Conservation (phyloP, 1,140 invertebrate genomes). For the Drosophila pallidifrons region DNA sequence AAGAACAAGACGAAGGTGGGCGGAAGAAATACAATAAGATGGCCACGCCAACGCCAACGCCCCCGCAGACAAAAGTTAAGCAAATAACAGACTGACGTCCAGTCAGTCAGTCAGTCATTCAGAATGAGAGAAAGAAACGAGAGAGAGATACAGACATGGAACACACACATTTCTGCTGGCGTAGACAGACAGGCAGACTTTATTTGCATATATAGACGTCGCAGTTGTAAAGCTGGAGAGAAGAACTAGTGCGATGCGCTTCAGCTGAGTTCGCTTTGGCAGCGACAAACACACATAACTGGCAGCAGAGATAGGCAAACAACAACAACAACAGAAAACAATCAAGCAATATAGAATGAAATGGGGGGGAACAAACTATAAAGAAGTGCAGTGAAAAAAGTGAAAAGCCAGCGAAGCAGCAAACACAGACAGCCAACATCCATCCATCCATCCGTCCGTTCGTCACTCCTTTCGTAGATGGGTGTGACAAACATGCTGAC, state of each 20-base stretch:
- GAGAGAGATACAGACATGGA: neutral
- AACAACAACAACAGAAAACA: conserved; percentile 27
- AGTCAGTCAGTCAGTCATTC: conserved; percentile 18
- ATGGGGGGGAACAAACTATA: conserved; percentile 12
- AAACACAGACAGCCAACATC: neutral
- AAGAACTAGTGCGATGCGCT: conserved; percentile 13
- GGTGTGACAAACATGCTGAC: conserved; percentile 40
- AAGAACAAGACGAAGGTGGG: neutral
- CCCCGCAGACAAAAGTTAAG: conserved; percentile 59
- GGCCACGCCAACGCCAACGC: conserved; percentile 32
- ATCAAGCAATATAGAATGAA: neutral
- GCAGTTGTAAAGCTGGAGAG: conserved; percentile 5
- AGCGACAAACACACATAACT: conserved; percentile 9
- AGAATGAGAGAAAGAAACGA: too few species aligned
- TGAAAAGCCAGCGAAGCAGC: conserved; percentile 14
- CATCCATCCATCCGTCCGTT: neutral
- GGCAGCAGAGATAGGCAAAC: conserved; percentile 54
- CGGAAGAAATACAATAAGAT: conserved; percentile 49
- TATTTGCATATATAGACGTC: conserved; percentile 59
- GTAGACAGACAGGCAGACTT: conserved; percentile 28
- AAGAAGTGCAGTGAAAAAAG: conserved; percentile 20
- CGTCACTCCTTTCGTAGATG: neutral
- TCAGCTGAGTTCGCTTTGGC: conserved; percentile 7
- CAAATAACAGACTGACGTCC: conserved; percentile 60
- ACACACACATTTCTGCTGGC: neutral